phyloP scores from a whole-genome alignment of 2,113 vertebrate genomes.

The Myiopsitta monachus region DNA sequence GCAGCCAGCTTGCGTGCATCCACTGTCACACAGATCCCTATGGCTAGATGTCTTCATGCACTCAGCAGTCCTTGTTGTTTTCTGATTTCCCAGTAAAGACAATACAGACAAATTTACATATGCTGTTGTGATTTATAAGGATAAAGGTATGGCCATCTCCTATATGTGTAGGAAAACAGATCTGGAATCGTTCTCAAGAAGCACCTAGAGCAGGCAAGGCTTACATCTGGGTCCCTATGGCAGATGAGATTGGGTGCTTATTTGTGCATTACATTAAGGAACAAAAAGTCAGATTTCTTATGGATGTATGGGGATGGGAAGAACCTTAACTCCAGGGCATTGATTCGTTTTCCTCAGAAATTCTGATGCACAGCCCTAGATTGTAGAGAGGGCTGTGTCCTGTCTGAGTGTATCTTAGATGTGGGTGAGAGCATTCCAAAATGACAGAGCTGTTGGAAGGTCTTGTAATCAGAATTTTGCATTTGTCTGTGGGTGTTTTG shows the following conservation, averaged over 20 bases:
- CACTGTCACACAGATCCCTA: background rate
- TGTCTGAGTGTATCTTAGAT: background rate
- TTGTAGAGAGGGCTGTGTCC: background rate
- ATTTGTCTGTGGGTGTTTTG: background rate
- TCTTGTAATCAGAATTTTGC: background rate
- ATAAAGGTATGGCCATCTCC: background rate
- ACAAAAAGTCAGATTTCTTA: background rate
- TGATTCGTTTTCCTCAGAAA: background rate
- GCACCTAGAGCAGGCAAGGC: background rate
- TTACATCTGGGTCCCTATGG: fast-evolving
- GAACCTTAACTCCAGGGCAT: fast-evolving
- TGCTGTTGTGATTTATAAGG: background rate
- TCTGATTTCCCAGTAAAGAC: background rate
- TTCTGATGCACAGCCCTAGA: background rate
- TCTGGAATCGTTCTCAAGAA: background rate
- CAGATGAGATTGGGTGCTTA: background rate
- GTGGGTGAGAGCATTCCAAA: background rate
- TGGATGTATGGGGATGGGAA: background rate
- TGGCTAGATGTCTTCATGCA: background rate
- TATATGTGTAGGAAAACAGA: background rate
- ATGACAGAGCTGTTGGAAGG: background rate
- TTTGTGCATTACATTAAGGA: background rate
- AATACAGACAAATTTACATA: too few species aligned
- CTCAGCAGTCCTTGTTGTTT: background rate
- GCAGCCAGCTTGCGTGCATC: fast-evolving